Percentiles rank a stretch among this genome's conserved stretches.
Conservation (phyloP, 2,113 vertebrate species). For the Nesogale talazaci region DNA sequence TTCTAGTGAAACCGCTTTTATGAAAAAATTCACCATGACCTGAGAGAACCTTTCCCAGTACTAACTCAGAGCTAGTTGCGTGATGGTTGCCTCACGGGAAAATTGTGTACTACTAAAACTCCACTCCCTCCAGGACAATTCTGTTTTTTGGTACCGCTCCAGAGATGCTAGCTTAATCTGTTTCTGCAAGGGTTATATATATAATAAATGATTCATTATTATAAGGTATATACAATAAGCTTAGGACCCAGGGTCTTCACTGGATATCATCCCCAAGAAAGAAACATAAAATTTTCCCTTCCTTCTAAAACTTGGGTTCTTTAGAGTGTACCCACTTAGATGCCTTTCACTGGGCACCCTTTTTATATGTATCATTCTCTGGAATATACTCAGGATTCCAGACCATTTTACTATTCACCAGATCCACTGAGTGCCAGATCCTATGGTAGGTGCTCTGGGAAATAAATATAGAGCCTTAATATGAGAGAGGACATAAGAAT, state of each 20-base stretch:
- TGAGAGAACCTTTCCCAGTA: no score
- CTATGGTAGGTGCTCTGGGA: not conserved
- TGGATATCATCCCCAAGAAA: not conserved
- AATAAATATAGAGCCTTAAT: not conserved
- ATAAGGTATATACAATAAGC: not conserved
- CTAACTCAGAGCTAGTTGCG: no score
- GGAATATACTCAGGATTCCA: not conserved
- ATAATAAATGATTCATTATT: not conserved
- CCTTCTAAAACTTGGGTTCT: not conserved
- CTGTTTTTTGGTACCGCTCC: no score
- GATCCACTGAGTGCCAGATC: not conserved
- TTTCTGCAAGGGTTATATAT: not conserved
- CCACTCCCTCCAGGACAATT: no score
- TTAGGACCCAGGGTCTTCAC: not conserved
- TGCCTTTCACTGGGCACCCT: not conserved
- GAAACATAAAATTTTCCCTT: not conserved
- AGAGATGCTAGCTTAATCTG: not conserved
- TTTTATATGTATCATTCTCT: not conserved
- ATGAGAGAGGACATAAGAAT: not conserved
- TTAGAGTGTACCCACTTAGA: not conserved
- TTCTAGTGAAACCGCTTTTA: no score
- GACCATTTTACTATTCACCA: not conserved
- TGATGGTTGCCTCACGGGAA: no score
- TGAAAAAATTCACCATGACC: no score
- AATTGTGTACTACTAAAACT: no score